Evolutionary conservation across 2,888 invertebrate genomes (phyloP).

Genomic region (Ramazzottius varieornatus): DNA sequence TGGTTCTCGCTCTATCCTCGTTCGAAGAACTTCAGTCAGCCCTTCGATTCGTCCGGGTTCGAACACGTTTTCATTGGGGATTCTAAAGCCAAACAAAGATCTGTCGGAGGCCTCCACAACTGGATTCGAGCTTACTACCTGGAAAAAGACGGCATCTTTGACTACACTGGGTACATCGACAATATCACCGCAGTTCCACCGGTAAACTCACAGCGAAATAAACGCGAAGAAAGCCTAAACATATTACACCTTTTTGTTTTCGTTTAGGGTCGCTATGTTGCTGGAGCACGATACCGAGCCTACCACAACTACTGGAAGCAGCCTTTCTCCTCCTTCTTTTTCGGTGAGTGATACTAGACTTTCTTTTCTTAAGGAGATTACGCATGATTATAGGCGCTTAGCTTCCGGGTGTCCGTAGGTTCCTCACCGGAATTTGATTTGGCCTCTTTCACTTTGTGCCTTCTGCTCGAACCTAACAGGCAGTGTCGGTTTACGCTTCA

Average conservation of each 20-base stretch:
- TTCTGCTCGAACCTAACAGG: conserved; percentile 42
- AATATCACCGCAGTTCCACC: conserved; percentile 22
- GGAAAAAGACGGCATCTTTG: conserved; percentile 38
- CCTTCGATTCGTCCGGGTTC: conserved; percentile 62
- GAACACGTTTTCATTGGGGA: conserved; percentile 77
- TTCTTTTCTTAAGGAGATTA: not conserved
- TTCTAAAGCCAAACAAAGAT: conserved; percentile 36
- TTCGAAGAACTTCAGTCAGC: conserved; percentile 24
- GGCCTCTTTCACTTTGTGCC: conserved; percentile 64
- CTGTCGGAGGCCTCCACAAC: conserved; percentile 58
- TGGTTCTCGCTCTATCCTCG: conserved; percentile 48
- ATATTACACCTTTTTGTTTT: not conserved
- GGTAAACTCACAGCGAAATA: not conserved
- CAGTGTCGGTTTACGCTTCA: conserved; percentile 45
- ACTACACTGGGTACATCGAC: conserved; percentile 53
- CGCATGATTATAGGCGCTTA: not conserved
- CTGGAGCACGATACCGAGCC: not conserved
- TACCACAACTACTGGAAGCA: conserved; percentile 1
- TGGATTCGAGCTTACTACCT: conserved; percentile 60
- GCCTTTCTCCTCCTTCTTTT: not conserved
- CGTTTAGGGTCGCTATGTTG: not conserved
- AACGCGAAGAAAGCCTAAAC: not conserved
- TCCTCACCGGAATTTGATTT: conserved; percentile 64
- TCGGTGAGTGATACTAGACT: not conserved
- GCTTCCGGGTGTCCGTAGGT: no score